These are phyloP conservation scores for Procavia capensis DNA, from an alignment of 2,113 vertebrate species.

Conservation along the genomic window DNA sequence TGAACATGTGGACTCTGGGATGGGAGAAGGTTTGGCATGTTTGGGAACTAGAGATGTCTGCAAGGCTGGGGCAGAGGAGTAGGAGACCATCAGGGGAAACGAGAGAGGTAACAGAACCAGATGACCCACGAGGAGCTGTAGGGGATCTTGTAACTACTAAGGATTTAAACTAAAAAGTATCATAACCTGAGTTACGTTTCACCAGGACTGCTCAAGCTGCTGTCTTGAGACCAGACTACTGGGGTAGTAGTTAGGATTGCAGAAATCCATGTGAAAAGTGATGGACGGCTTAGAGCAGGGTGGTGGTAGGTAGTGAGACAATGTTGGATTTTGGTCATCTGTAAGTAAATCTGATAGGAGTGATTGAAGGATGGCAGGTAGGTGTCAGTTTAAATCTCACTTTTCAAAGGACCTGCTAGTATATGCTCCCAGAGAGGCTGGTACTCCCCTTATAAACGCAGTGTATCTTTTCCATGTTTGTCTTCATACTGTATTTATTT, in stretches of 20 bases:
- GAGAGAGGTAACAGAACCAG: not conserved
- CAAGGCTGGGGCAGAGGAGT: not conserved
- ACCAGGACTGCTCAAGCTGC: accelerated
- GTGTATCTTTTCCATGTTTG: accelerated
- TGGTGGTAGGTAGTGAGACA: accelerated
- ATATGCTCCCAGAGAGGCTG: not conserved
- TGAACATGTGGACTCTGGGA: not conserved
- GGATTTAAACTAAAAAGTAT: not conserved
- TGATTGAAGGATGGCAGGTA: not conserved
- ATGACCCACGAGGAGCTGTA: accelerated
- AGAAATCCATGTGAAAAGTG: too few species aligned
- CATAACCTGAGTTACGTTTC: not conserved
- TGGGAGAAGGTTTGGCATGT: not conserved
- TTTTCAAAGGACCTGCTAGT: not conserved
- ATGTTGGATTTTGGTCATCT: not conserved
- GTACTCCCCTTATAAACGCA: not conserved
- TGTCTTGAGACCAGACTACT: accelerated
- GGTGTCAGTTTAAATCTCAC: not conserved
- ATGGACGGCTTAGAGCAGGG: not conserved
- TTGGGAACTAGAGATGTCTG: not conserved
- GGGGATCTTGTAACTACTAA: accelerated
- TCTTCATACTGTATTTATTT: not conserved
- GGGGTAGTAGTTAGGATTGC: accelerated
- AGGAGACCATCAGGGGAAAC: accelerated
- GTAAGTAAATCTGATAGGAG: not conserved